A percentile compares a stretch with the other conserved stretches of the same genome.
phyloP scores from a whole-genome alignment of 2,888 invertebrate species.

The Onthophagus sagittarius region DNA sequence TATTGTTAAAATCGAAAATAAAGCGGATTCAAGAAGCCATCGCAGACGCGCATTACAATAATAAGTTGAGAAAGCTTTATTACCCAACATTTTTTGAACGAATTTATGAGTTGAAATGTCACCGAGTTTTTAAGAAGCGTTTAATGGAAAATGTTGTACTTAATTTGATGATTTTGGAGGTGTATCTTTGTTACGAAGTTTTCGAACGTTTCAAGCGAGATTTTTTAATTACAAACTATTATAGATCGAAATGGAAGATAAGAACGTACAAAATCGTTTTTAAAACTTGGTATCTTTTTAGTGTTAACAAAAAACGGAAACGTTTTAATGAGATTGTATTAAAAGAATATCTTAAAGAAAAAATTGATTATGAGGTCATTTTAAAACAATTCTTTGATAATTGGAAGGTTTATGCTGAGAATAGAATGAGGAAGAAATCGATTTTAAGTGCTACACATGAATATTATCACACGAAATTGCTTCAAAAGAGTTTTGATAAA shows the following conservation, averaged over 20 bases:
- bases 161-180: not conserved
- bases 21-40: not conserved
- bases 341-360: constrained; percentile 4
- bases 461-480: constrained; percentile 26
- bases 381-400: constrained; percentile 29
- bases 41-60: not conserved
- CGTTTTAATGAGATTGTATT: not conserved
- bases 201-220: not conserved
- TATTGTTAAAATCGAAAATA: not conserved
- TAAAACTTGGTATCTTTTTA: not conserved
- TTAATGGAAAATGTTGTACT: not conserved
- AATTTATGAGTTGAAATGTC: not conserved
- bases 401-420: constrained; percentile 32
- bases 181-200: not conserved
- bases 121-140: not conserved
- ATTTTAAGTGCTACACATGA: constrained; percentile 24
- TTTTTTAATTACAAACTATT: not conserved
- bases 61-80: not conserved
- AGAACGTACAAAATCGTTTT: not conserved
- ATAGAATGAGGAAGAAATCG: constrained; percentile 18
- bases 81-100: not conserved
- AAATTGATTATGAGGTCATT: constrained; percentile 24
- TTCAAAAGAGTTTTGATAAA: constrained; percentile 23
- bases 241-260: not conserved
- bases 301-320: not conserved